Evolutionary conservation across 2,113 vertebrate species (phyloP).

Genomic region (Centrocercus urophasianus): DNA sequence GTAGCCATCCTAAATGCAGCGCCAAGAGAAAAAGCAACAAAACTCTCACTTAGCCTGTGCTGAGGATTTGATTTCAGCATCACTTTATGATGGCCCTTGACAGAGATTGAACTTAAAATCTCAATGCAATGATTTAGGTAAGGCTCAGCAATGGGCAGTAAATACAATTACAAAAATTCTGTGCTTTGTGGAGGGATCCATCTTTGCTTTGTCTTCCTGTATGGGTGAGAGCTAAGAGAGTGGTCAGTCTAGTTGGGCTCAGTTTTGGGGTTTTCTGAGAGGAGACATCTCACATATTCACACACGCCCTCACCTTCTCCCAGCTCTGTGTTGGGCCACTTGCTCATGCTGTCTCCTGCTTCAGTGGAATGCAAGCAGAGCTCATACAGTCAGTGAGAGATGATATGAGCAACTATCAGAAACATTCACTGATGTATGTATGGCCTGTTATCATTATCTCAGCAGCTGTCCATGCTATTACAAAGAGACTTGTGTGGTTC

Average conservation of each 20-base stretch:
- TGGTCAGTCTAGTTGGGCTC: neutral
- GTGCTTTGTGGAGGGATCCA: neutral
- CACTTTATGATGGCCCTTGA: no score
- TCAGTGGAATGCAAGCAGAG: neutral
- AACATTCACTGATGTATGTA: neutral
- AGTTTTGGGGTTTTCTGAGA: neutral
- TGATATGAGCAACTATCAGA: neutral
- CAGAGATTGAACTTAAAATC: neutral
- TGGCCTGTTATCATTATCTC: neutral
- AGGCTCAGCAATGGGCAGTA: neutral
- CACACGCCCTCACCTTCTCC: neutral
- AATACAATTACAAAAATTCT: neutral
- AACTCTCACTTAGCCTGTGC: neutral
- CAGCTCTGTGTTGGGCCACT: neutral
- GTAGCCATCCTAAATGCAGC: neutral
- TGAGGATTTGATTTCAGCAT: neutral
- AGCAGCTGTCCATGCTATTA: neutral
- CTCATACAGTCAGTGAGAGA: neutral
- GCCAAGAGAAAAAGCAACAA: neutral
- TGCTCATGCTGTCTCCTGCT: neutral
- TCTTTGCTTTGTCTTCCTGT: neutral
- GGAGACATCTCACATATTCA: no score
- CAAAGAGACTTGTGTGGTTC: accelerated
- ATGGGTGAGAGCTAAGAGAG: neutral
- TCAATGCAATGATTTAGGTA: neutral